These are phyloP conservation scores for Melierax canorus DNA, from an alignment of 2,113 vertebrate species.

Conservation along the genomic window DNA sequence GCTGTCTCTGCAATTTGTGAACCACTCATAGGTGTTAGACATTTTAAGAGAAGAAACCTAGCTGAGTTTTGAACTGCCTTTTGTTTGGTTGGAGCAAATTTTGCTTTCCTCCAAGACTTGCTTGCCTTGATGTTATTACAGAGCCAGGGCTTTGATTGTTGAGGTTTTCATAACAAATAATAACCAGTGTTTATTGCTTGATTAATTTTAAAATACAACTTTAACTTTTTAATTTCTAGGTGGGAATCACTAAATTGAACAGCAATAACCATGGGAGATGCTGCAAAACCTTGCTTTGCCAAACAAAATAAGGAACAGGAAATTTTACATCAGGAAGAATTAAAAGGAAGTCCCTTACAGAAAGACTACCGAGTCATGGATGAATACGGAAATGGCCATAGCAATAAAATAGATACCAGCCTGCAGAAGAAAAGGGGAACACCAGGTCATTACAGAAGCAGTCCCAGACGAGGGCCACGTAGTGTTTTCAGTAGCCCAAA, in stretches of 20 bases:
- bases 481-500: constrained; percentile 70
- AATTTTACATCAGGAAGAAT: constrained; percentile 71
- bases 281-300: constrained; percentile 72
- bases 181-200: background rate
- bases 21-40: background rate
- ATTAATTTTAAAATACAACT: background rate
- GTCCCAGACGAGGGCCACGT: constrained; percentile 74
- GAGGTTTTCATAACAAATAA: background rate
- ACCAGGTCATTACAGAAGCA: constrained; percentile 68
- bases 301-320: constrained; percentile 76
- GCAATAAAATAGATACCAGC: constrained; percentile 73
- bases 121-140: background rate
- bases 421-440: constrained; percentile 71
- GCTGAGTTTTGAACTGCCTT: background rate
- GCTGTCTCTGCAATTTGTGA: background rate
- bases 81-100: background rate
- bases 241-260: constrained; percentile 3
- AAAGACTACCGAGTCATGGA: constrained; percentile 62
- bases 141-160: background rate
- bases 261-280: constrained; percentile 82
- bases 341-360: constrained; percentile 64
- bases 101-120: background rate
- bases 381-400: constrained; percentile 71
- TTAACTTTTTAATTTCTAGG: constrained; percentile 35
- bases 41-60: background rate